Conservation (phyloP, 2,797 vertebrate species). For the Platalea minor region DNA sequence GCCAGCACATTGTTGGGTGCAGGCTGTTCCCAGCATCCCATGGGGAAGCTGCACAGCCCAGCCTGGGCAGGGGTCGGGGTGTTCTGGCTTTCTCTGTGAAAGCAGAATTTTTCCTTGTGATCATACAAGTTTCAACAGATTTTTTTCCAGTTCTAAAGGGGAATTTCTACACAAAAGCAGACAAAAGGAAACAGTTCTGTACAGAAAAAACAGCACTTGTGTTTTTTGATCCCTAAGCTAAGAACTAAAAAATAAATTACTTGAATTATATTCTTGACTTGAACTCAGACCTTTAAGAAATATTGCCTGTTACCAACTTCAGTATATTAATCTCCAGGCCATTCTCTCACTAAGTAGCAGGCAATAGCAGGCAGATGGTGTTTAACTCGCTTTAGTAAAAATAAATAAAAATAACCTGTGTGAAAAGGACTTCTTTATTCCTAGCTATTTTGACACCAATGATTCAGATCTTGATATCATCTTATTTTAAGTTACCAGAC, state of each 20-base stretch:
- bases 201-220: not conserved
- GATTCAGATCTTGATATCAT: not conserved
- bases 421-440: not conserved
- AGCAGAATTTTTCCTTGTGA: not conserved
- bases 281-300: not conserved
- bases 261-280: not conserved
- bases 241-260: not conserved
- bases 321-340: not conserved
- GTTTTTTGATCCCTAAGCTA: not conserved
- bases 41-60: not conserved
- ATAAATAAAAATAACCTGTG: not conserved
- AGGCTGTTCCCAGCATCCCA: not conserved
- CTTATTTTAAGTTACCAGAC: not conserved
- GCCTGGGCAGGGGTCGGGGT: accelerated
- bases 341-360: not conserved
- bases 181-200: not conserved
- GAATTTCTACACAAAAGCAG: not conserved
- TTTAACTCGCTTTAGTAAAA: not conserved
- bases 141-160: not conserved
- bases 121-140: not conserved
- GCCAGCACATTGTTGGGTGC: not conserved
- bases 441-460: accelerated
- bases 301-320: not conserved
- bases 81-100: not conserved
- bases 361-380: not conserved